Evolutionary conservation across 2,888 invertebrate species (phyloP).

Genomic region (Isoperla grammatica): DNA sequence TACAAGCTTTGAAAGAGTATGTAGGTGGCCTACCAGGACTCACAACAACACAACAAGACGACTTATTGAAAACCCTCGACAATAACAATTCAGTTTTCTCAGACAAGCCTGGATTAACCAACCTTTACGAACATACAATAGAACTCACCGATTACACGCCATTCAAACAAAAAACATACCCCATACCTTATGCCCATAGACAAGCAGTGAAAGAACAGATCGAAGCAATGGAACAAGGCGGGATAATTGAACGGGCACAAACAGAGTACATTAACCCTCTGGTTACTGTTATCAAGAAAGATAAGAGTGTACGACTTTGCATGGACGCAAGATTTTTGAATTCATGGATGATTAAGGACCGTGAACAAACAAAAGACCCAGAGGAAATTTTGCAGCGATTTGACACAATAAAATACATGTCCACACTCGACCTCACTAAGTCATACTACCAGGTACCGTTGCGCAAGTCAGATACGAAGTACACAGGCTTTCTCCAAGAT

Average conservation of each 20-base stretch:
- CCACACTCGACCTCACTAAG: conserved; percentile 26
- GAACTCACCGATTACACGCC: no score
- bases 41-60: no score
- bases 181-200: no score
- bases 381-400: conserved; percentile 32
- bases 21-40: no score
- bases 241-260: conserved; percentile 35
- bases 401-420: conserved; percentile 31
- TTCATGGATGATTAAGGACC: conserved; percentile 35
- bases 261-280: conserved; percentile 37
- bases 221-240: conserved; percentile 34
- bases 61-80: no score
- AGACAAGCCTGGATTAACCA: conserved; percentile 28
- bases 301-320: conserved; percentile 36
- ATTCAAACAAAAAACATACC: conserved; percentile 34
- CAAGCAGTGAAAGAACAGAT: conserved; percentile 34
- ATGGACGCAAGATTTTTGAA: conserved; percentile 38
- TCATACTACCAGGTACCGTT: conserved; percentile 30
- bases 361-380: conserved; percentile 32
- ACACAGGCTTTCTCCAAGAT: conserved; percentile 30
- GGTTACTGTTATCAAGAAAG: conserved; percentile 35
- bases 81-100: background rate
- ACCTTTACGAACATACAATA: no score
- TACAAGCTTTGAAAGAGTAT: no score
- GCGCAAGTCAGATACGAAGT: conserved; percentile 20